Evolutionary conservation across 2,888 invertebrate species (phyloP).

Genomic region (Hirtodrosophila confusa): DNA sequence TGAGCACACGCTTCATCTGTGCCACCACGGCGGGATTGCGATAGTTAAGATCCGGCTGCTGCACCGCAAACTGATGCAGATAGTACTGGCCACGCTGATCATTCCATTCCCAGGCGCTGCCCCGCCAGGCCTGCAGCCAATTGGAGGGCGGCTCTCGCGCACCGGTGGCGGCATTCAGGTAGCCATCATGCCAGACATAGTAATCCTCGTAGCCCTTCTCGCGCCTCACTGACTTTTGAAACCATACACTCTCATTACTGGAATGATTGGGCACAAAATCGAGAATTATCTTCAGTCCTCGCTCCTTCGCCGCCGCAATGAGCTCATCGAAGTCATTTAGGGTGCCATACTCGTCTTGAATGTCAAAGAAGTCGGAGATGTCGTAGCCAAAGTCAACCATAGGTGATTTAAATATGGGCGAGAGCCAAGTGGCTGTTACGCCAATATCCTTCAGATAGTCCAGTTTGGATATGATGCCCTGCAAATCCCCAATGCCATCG

Average conservation of each 20-base stretch:
- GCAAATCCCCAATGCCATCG: conserved; percentile 93
- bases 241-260: conserved; percentile 94
- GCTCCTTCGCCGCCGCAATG: conserved; percentile 85
- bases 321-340: conserved; percentile 88
- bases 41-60: conserved; percentile 91
- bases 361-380: conserved; percentile 87
- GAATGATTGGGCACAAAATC: conserved; percentile 91
- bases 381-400: conserved; percentile 92
- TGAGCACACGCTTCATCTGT: conserved; percentile 87
- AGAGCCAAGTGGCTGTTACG: conserved; percentile 89
- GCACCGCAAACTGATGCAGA: conserved; percentile 89
- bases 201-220: conserved; percentile 88
- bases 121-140: conserved; percentile 86
- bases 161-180: conserved; percentile 65
- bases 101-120: conserved; percentile 90
- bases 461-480: conserved; percentile 87
- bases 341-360: conserved; percentile 89
- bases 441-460: conserved; percentile 89
- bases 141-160: conserved; percentile 76
- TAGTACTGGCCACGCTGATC: conserved; percentile 88
- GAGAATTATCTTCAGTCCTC: conserved; percentile 85
- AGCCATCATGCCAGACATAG: conserved; percentile 90
- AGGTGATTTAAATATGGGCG: conserved; percentile 90
- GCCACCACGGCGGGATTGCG: conserved; percentile 87
- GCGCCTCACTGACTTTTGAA: conserved; percentile 88